Conservation (phyloP, 2,888 invertebrate genomes). For the Eubasilissa splendida region DNA sequence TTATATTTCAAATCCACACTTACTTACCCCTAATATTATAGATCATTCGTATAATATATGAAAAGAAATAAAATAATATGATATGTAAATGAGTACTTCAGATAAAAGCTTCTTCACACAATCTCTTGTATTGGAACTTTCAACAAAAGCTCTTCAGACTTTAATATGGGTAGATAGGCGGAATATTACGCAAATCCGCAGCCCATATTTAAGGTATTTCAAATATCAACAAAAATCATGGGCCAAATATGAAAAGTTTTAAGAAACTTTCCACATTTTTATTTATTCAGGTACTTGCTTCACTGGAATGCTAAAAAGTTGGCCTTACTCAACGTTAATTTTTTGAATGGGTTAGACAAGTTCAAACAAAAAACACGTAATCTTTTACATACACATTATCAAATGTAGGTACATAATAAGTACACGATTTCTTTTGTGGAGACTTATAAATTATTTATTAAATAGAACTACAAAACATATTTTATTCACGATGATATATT, state of each 20-base stretch:
- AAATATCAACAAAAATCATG: not conserved
- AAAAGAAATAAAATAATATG: not conserved
- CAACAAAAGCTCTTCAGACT: not conserved
- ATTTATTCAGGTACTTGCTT: not conserved
- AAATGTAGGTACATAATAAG: too few species aligned
- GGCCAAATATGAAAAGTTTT: not conserved
- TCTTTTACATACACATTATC: too few species aligned
- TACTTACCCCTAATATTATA: too few species aligned
- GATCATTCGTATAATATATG: not conserved
- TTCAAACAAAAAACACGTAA: too few species aligned
- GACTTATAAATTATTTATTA: too few species aligned
- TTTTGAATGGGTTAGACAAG: not conserved
- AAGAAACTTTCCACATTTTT: not conserved
- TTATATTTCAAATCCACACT: too few species aligned
- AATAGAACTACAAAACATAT: too few species aligned
- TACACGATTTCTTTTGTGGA: too few species aligned
- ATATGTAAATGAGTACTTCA: not conserved
- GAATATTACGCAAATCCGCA: slow-evolving; percentile 5
- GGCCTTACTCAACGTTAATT: not conserved
- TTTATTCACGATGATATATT: too few species aligned
- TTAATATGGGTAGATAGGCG: not conserved
- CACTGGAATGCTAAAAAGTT: not conserved
- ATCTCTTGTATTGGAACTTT: not conserved
- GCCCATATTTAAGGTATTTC: not conserved
- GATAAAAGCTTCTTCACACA: not conserved